Evolutionary conservation across 2,888 invertebrate species (phyloP).

Genomic region (Cartodere bifasciata): DNA sequence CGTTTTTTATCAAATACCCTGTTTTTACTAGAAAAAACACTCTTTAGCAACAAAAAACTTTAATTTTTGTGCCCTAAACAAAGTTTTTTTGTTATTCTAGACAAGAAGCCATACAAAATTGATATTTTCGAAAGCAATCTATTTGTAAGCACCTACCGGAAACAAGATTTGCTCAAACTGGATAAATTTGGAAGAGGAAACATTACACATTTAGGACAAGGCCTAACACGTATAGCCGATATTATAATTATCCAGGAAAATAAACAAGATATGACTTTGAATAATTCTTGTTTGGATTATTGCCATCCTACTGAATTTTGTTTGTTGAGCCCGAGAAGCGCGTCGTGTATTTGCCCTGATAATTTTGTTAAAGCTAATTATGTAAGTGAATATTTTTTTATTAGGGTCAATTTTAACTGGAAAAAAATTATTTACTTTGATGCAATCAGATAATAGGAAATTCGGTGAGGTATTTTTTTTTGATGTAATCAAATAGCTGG

Average conservation of each 20-base stretch:
- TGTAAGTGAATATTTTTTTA: conserved; percentile 19
- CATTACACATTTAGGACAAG: conserved; percentile 41
- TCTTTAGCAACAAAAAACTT: too few relatives aligned
- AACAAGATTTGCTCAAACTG: conserved; percentile 48
- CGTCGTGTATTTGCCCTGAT: conserved; percentile 32
- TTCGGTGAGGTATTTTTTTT: too few relatives aligned
- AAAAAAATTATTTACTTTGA: conserved; percentile 2
- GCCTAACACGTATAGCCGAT: conserved; percentile 46
- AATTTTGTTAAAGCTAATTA: conserved; percentile 31
- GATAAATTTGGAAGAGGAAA: conserved; percentile 53
- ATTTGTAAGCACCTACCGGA: conserved; percentile 51
- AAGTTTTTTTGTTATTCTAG: too few relatives aligned
- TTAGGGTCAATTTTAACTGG: background rate
- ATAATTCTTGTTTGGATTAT: conserved; percentile 46
- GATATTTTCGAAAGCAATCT: conserved; percentile 62
- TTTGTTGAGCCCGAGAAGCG: conserved; percentile 29
- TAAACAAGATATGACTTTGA: conserved; percentile 44
- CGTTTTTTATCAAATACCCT: conserved; percentile 1
- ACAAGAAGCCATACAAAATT: conserved; percentile 54
- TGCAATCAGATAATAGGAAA: too few relatives aligned
- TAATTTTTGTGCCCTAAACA: too few relatives aligned
- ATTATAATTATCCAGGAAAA: conserved; percentile 54
- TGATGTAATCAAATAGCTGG: too few relatives aligned
- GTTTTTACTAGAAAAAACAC: too few relatives aligned
- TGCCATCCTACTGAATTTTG: conserved; percentile 54